A percentile compares a stretch with the other conserved stretches of the same genome.
phyloP scores from a whole-genome alignment of 1,140 invertebrate genomes.

The Procambarus clarkii region DNA sequence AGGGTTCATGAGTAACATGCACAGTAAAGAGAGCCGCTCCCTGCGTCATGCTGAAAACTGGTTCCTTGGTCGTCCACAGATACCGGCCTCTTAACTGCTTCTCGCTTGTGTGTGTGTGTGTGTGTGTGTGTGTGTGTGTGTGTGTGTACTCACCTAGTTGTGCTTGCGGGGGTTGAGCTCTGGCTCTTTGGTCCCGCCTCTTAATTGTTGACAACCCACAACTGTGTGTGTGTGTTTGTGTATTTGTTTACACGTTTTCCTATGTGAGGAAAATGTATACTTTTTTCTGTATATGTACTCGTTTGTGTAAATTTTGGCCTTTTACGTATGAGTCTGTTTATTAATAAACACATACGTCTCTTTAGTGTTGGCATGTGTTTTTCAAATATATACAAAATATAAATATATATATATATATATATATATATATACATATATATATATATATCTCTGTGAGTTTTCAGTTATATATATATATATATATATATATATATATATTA shows the following conservation, averaged over 20 bases:
- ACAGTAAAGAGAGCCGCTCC: neutral
- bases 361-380: too few relatives aligned
- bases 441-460: neutral
- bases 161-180: neutral
- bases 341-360: neutral
- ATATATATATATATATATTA: conserved; percentile 37
- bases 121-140: conserved; percentile 20
- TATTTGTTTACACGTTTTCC: neutral
- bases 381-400: too few relatives aligned
- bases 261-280: neutral
- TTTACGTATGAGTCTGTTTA: neutral
- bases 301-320: neutral
- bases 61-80: neutral
- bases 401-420: too few relatives aligned
- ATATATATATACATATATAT: too few relatives aligned
- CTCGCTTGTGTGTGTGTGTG: neutral
- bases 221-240: too few relatives aligned
- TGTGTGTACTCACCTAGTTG: too few relatives aligned
- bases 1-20: neutral
- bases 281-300: neutral
- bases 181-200: neutral
- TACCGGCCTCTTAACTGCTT: neutral
- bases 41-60: neutral
- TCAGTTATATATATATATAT: conserved; percentile 27
- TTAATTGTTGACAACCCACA: neutral